Evolutionary conservation across 92 coral and sea anemone genomes (phyloP).

Genomic region (Epizoanthus scotinus): DNA sequence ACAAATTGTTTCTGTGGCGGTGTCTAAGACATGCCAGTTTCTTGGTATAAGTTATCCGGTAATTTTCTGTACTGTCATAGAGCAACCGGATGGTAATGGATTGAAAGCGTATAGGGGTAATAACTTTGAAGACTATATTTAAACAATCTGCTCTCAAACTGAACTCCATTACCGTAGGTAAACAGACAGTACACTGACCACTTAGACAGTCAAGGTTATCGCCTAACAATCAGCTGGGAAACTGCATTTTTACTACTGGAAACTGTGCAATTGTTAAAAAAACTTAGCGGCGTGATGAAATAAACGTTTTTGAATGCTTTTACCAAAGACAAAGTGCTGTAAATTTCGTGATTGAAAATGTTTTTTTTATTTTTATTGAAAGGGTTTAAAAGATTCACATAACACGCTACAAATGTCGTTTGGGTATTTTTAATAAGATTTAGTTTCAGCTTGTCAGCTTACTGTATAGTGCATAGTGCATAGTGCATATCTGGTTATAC

Average conservation of each 20-base stretch:
- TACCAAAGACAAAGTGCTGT: no score
- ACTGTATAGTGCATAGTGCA: no score
- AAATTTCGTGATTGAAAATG: no score
- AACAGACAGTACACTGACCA: neutral
- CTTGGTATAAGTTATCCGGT: neutral
- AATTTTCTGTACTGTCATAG: constrained; percentile 14
- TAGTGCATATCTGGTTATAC: no score
- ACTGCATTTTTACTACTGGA: neutral
- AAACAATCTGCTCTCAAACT: neutral
- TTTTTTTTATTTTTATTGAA: no score
- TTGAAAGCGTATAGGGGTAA: constrained; percentile 8
- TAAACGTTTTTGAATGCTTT: no score
- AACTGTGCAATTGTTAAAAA: neutral
- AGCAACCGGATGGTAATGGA: constrained; percentile 12
- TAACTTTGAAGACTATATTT: neutral
- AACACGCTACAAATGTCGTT: no score
- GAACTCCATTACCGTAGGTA: neutral
- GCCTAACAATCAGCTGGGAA: neutral
- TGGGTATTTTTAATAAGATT: no score
- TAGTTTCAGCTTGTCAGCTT: neutral
- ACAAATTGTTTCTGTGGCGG: neutral
- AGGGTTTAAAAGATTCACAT: no score
- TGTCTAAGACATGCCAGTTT: constrained; percentile 11
- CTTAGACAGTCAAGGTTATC: constrained; percentile 25
- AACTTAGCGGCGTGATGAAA: no score